Evolutionary conservation across 2,888 invertebrate genomes (phyloP).

Genomic region (Agrilus biguttatus): DNA sequence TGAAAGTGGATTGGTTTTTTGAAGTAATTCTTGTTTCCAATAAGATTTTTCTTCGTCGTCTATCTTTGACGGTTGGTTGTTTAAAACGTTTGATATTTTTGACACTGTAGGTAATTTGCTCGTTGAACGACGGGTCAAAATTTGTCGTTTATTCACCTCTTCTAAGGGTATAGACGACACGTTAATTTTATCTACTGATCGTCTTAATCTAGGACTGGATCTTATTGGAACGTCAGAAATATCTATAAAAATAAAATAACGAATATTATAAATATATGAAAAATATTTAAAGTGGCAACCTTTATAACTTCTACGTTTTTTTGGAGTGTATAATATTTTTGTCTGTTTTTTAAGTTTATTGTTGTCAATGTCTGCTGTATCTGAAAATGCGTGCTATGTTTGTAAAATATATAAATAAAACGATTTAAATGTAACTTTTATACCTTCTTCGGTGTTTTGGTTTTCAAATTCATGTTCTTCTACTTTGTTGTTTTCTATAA

Average conservation of each 20-base stretch:
- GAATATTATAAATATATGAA: neutral
- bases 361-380: neutral
- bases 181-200: neutral
- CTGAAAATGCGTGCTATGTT: too few species aligned
- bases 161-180: neutral
- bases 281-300: conserved; percentile 11
- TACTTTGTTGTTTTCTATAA: conserved; percentile 1
- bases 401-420: too few species aligned
- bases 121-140: neutral
- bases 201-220: conserved; percentile 17
- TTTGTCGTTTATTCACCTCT: neutral
- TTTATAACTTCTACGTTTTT: conserved; percentile 19
- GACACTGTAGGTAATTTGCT: neutral
- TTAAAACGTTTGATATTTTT: neutral
- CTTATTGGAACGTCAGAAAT: conserved; percentile 8
- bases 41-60: too few species aligned
- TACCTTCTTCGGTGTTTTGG: too few species aligned
- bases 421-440: too few species aligned
- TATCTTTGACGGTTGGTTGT: neutral
- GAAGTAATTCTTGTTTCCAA: too few species aligned
- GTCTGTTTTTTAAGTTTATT: neutral
- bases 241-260: conserved; percentile 1
- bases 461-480: neutral
- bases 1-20: too few species aligned
- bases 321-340: conserved; percentile 12